Conservation (phyloP, 1,140 invertebrate species). For the Camponotus vicinus region DNA sequence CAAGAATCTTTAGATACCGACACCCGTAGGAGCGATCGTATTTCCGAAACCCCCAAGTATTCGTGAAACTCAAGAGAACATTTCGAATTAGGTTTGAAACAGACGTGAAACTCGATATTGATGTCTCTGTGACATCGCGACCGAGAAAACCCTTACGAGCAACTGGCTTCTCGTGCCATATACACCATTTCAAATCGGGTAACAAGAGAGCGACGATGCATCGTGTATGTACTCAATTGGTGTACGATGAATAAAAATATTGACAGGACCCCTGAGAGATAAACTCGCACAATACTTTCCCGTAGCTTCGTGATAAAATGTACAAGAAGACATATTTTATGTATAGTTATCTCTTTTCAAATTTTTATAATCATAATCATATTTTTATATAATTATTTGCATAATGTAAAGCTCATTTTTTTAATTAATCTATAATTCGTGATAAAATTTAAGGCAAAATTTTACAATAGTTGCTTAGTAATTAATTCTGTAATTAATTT, state of each 20-base stretch:
- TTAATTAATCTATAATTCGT: too few relatives aligned
- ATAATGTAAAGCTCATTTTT: neutral
- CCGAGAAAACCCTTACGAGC: constrained; percentile 19
- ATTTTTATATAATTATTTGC: neutral
- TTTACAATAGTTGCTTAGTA: neutral
- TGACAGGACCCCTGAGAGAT: constrained; percentile 31
- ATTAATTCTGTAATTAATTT: neutral
- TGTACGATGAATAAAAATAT: constrained; percentile 58
- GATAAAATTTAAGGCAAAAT: too few relatives aligned
- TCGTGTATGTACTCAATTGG: constrained; percentile 29
- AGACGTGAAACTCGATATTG: constrained; percentile 53
- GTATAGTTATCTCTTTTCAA: neutral
- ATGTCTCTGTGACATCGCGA: constrained; percentile 33
- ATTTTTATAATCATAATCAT: neutral
- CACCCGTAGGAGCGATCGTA: constrained; percentile 22
- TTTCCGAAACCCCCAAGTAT: constrained; percentile 37
- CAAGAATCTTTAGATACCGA: constrained; percentile 13
- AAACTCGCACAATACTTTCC: constrained; percentile 15
- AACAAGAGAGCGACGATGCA: constrained; percentile 43
- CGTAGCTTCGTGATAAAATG: constrained; percentile 12
- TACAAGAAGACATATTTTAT: neutral
- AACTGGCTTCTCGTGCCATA: constrained; percentile 6
- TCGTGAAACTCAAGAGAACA: constrained; percentile 46
- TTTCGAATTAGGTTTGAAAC: constrained; percentile 46
- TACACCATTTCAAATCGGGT: constrained; percentile 41